phyloP scores from a whole-genome alignment of 1,140 invertebrate species.

The Holcopasites calliopsidis region DNA sequence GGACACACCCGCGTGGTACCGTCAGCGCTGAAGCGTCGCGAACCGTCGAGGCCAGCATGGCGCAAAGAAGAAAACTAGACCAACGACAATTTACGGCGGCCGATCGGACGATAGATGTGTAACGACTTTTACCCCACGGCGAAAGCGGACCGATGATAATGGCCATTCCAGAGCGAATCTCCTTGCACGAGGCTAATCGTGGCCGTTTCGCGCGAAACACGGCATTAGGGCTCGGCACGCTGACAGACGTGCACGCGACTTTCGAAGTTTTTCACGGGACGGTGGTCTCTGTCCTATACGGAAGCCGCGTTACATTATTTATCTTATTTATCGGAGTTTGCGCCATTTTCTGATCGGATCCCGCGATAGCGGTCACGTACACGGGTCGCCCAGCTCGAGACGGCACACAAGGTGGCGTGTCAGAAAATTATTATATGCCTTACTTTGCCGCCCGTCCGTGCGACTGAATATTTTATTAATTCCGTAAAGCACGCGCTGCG shows the following conservation, averaged over 20 bases:
- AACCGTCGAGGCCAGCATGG: conserved; percentile 34
- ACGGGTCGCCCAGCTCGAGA: conserved; percentile 45
- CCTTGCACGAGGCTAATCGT: conserved; percentile 63
- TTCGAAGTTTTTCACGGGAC: conserved; percentile 62
- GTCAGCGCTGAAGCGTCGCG: conserved; percentile 13
- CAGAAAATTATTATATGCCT: conserved; percentile 70
- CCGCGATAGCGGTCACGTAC: conserved; percentile 68
- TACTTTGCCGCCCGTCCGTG: conserved; percentile 63
- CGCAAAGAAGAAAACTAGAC: conserved; percentile 51
- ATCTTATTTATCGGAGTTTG: conserved; percentile 70
- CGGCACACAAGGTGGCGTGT: conserved; percentile 66
- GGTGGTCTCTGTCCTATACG: conserved; percentile 37
- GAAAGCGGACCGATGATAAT: conserved; percentile 52
- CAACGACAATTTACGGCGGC: conserved; percentile 46
- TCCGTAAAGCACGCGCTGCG: conserved; percentile 49
- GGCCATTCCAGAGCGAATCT: conserved; percentile 56
- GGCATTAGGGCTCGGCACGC: conserved; percentile 49
- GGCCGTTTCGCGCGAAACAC: conserved; percentile 53
- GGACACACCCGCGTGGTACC: neutral
- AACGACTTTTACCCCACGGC: conserved; percentile 56
- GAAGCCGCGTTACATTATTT: conserved; percentile 65
- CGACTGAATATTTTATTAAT: conserved; percentile 74
- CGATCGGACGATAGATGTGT: conserved; percentile 52
- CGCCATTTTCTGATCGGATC: conserved; percentile 70
- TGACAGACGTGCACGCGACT: conserved; percentile 66